Evolutionary conservation across 1,140 invertebrate genomes (phyloP).

Genomic region (Plectrocnemia conspersa): DNA sequence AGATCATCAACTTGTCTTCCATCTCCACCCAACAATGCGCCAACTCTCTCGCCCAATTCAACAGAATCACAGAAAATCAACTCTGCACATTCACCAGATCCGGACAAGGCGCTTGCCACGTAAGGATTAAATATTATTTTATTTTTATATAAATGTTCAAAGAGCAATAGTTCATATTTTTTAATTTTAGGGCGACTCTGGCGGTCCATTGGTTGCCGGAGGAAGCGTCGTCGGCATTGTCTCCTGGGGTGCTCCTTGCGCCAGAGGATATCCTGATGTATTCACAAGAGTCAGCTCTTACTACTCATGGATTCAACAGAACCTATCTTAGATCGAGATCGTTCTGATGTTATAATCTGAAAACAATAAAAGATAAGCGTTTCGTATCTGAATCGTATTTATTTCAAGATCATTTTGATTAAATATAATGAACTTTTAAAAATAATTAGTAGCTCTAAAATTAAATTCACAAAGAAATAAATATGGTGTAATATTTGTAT

Average conservation of each 20-base stretch:
- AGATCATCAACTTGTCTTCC: constrained; percentile 45
- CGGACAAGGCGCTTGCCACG: constrained; percentile 56
- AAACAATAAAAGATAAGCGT: too few species aligned
- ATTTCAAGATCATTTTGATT: too few species aligned
- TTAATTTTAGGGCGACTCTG: constrained; percentile 42
- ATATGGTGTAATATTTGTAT: too few species aligned
- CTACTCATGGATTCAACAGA: constrained; percentile 42
- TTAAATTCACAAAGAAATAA: too few species aligned
- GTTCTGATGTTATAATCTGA: constrained; percentile 9
- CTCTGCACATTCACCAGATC: constrained; percentile 58
- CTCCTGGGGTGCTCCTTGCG: constrained; percentile 57
- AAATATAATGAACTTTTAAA: too few species aligned
- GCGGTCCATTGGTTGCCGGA: constrained; percentile 44
- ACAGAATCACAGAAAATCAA: constrained; percentile 43
- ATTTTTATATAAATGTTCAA: neutral
- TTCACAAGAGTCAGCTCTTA: constrained; percentile 55
- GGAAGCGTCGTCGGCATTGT: constrained; percentile 51
- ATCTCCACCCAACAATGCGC: constrained; percentile 43
- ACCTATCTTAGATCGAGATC: constrained; percentile 5
- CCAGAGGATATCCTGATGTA: constrained; percentile 55
- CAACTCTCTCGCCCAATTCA: constrained; percentile 35
- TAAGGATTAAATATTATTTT: constrained; percentile 37
- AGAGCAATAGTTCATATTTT: neutral
- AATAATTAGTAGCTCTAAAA: too few species aligned
- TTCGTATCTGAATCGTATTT: too few species aligned